Percentiles rank a stretch among this genome's conserved stretches.
phyloP scores from a whole-genome alignment of 1,140 invertebrate genomes.

The Saccostrea glomerata region DNA sequence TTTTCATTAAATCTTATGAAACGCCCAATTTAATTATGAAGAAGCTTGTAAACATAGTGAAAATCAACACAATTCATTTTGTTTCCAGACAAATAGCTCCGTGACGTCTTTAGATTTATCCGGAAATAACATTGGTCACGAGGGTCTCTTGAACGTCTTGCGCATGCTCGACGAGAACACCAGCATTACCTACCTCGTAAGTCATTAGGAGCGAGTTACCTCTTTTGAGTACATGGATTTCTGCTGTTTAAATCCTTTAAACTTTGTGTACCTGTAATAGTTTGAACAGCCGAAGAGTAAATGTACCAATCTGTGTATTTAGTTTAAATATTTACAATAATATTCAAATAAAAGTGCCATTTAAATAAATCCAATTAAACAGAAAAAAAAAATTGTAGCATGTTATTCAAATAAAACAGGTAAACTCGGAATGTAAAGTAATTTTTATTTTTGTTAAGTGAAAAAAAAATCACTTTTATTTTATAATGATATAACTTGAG shows the following conservation, averaged over 20 bases:
- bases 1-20: too few species aligned
- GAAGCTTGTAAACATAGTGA: too few species aligned
- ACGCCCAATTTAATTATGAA: too few species aligned
- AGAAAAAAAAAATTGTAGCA: background rate
- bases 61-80: background rate
- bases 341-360: background rate
- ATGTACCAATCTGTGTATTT: background rate
- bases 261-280: background rate
- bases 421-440: too few species aligned
- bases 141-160: constrained; percentile 41
- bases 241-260: background rate
- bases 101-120: constrained; percentile 41
- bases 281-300: constrained; percentile 21
- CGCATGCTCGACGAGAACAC: constrained; percentile 45
- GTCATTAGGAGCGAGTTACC: background rate
- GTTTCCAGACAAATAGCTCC: constrained; percentile 31
- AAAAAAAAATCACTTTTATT: too few species aligned
- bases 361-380: background rate
- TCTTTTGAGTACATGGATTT: background rate
- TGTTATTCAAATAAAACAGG: too few species aligned
- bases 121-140: constrained; percentile 43
- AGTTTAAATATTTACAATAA: background rate
- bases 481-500: too few species aligned
- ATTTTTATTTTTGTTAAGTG: too few species aligned
- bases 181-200: constrained; percentile 41